Evolutionary conservation across 53 echinoderm and acorn worm genomes (phyloP), one percentile per base, ranked within the genome.

Genomic region (Henricia sp.): DNA sequence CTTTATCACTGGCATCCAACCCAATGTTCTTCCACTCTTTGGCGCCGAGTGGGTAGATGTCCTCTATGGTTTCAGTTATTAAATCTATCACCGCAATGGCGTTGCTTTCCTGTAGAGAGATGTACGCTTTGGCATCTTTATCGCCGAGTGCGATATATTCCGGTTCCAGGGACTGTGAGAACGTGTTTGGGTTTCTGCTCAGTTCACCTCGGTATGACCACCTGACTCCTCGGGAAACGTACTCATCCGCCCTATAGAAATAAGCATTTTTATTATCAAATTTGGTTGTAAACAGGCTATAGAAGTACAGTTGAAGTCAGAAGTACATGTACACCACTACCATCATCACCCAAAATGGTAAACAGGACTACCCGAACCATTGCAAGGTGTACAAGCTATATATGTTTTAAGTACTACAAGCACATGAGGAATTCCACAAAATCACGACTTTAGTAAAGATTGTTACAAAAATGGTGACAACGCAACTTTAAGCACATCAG

Each of bases 131-230:
- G 0, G 84, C 78, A 28, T 93, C 87, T 3, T 85, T 84, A 0
- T 55, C 24, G 48, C 87, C 91, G 11, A 93, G 66, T 1, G 96
- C 85, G 52, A 96, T 74, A 65, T 87, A 89, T 67, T 89, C 83
- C 52, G 96, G 96, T 74, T 96, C 96, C 32, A 96, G 63, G 42
- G 87, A 87, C 87, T 82, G 89, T 19, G 96, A 93, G 54, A 96
- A 67, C 11, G 82, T 87, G 32, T 88, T 64, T 63, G 89, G 68
- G 9, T 55, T 73, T 16, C 52, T 73, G 26, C 87, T 80, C 33
- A 92, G 55, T 50, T 95, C 86, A 17, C 95, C 95, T 30, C 65
- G 86, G 85, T 93, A 93, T 3, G 91, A 87, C 68, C 87, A 84
- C 17, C 96, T 86, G 0, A 96, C 83, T 32, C 93, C 93, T 27